Evolutionary conservation across 2,797 vertebrate species (phyloP), one percentile per base, ranked within the genome.

Genomic region (Odontamblyopus lacepedii): DNA sequence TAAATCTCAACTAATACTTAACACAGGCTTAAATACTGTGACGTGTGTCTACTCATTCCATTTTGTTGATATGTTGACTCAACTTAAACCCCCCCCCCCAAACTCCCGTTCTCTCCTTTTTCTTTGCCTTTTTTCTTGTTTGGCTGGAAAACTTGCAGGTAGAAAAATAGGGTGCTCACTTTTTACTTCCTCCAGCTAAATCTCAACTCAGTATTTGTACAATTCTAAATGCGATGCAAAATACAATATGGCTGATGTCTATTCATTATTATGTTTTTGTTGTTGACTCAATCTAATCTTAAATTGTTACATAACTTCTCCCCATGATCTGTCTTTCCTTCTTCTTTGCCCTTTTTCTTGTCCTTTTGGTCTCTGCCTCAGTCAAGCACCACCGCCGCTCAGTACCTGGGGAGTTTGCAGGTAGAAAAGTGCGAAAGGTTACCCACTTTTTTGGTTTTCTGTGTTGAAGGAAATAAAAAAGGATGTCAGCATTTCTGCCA

Each of bases 401-500:
- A 72, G 68, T 73, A 72, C 15, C 73, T 65, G 69, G 75, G 72
- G 78, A 76, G 76, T 69, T 60, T 35, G 60, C 74, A 63, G 70
- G 60, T 73, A 78, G 69, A 69, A 75, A 83, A 69, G 71, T 78
- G 63, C 6, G 9, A 75, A 23, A 26, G 2, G 69, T 61, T 81
- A 70, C 67, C 74, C 5, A 30, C 50, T 67, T 56, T 55, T 35
- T 53, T 72, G 63, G 62, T 53, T 70, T 50, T 72, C 55, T 68
- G 38, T 72, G 53, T 44, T 18, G 12, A 26, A 7, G 26, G 63
- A 16, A 80, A 69, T 75, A 61, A 84, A 82, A 38, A 76, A 29
- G 60, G 59, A 70, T 78, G 77, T 81, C 80, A 83, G 72, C 81
- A 71, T 55, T 74, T 79, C 83, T 60, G 65, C 63, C 35, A 50